Percentiles rank a stretch among this genome's conserved stretches.
phyloP scores from a whole-genome alignment of 2,888 invertebrate genomes.

The Drosophila eohydei region DNA sequence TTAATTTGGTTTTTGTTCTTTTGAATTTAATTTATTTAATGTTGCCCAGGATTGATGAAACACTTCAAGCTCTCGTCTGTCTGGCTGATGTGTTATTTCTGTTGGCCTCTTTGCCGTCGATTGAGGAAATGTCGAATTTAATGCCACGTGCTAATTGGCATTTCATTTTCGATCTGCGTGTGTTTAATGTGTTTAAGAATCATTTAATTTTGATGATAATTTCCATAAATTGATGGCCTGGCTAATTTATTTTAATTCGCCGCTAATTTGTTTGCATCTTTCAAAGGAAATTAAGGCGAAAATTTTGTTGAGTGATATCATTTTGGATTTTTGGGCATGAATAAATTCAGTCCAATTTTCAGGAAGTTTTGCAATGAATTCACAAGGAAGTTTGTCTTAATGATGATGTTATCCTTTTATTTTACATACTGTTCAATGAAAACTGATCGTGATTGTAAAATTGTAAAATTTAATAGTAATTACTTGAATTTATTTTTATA shows the following conservation, averaged over 20 bases:
- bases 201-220: conserved; percentile 70
- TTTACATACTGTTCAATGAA: not conserved
- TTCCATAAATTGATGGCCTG: conserved; percentile 59
- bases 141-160: conserved; percentile 64
- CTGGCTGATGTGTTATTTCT: conserved; percentile 24
- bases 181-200: conserved; percentile 63
- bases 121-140: conserved; percentile 76
- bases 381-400: not conserved
- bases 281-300: conserved; percentile 19
- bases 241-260: conserved; percentile 51
- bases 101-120: conserved; percentile 40
- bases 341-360: conserved; percentile 7
- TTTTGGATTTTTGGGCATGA: conserved; percentile 21
- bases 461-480: not conserved
- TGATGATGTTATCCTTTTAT: not conserved
- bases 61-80: conserved; percentile 48
- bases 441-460: not conserved
- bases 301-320: conserved; percentile 40
- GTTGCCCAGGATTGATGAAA: conserved; percentile 72
- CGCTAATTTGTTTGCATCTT: conserved; percentile 49
- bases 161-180: conserved; percentile 47
- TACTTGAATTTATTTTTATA: not conserved
- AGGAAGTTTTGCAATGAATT: not conserved
- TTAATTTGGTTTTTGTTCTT: conserved; percentile 67
- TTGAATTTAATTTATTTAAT: conserved; percentile 74